phyloP scores from a whole-genome alignment of 2,113 vertebrate genomes.

The Sinocyclocheilus anshuiensis region DNA sequence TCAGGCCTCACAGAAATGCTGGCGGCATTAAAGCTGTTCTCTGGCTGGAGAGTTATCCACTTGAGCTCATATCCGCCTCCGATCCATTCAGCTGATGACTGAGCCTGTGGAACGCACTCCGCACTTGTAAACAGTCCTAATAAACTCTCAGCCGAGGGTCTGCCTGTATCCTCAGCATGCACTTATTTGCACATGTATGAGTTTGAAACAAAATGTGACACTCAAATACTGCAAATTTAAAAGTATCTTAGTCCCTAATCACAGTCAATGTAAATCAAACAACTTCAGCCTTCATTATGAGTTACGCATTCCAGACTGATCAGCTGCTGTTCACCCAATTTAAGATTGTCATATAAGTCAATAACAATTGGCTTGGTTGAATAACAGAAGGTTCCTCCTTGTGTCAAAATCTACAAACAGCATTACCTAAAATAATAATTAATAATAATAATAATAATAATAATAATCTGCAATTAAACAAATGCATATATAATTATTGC shows the following conservation, averaged over 20 bases:
- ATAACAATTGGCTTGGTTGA: neutral
- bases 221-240: constrained; percentile 33
- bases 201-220: constrained; percentile 28
- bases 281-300: constrained; percentile 17
- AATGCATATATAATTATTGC: neutral
- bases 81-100: constrained; percentile 34
- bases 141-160: constrained; percentile 31
- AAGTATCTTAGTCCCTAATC: constrained; percentile 11
- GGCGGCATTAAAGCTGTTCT: constrained; percentile 61
- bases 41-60: constrained; percentile 56
- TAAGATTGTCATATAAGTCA: neutral
- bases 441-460: neutral
- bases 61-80: constrained; percentile 54
- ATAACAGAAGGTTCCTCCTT: neutral
- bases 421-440: neutral
- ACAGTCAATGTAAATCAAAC: constrained; percentile 40
- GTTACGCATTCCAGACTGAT: neutral
- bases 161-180: neutral
- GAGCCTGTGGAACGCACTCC: neutral
- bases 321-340: neutral
- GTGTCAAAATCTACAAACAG: neutral
- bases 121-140: constrained; percentile 50
- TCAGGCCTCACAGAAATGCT: constrained; percentile 42
- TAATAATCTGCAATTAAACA: neutral
- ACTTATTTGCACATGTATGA: constrained; percentile 44